Conservation (phyloP, 2,797 vertebrate genomes). For the Pogoniulus pusillus region DNA sequence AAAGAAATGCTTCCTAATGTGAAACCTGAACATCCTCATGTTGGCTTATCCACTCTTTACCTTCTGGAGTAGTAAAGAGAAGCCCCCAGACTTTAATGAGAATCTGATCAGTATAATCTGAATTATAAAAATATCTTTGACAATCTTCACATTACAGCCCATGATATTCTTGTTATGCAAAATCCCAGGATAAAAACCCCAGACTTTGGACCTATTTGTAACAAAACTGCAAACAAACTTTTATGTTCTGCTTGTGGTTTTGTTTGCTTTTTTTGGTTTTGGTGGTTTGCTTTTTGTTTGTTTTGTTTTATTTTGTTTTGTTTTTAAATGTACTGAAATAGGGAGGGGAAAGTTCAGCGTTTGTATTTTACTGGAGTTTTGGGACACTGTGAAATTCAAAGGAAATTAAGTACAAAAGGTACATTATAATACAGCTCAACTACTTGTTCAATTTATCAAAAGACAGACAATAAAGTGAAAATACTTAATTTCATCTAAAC, state of each 20-base stretch:
- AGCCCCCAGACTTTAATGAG: slow-evolving; percentile 38
- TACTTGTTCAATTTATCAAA: not conserved
- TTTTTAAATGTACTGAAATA: not conserved
- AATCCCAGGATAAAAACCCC: not conserved
- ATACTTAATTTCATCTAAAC: not conserved
- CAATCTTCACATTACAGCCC: slow-evolving; percentile 42
- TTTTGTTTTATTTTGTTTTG: too few species aligned
- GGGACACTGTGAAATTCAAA: slow-evolving; percentile 33
- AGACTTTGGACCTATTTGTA: not conserved
- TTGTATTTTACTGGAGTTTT: slow-evolving; percentile 34
- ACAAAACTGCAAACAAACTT: not conserved
- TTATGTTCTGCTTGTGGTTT: not conserved
- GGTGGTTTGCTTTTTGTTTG: too few species aligned
- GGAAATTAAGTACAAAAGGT: slow-evolving; percentile 47
- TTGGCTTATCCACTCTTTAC: not conserved
- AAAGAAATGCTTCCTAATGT: not conserved
- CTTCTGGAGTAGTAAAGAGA: slow-evolving; percentile 26
- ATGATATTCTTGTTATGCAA: not conserved
- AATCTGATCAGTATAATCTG: slow-evolving; percentile 32
- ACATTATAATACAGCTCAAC: not conserved
- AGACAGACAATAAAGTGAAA: not conserved
- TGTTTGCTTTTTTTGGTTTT: too few species aligned
- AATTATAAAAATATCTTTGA: slow-evolving; percentile 47
- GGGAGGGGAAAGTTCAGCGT: not conserved
- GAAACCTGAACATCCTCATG: not conserved